Evolutionary conservation across 2,888 invertebrate genomes (phyloP).

Genomic region (Conus canariensis): DNA sequence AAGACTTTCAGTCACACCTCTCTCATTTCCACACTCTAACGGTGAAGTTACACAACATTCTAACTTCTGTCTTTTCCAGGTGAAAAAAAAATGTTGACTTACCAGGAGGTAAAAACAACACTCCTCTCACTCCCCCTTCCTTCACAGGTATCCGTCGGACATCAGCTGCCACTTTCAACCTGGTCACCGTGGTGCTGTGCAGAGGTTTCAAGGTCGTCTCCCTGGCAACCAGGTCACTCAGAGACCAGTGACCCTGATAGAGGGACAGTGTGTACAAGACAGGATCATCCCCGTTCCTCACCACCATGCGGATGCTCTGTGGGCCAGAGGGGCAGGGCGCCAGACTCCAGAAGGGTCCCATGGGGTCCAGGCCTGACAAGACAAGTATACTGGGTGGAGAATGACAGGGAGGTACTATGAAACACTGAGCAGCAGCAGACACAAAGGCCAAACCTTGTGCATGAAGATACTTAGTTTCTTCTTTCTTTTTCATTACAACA

Average conservation of each 20-base stretch:
- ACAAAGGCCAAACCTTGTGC: too few relatives aligned
- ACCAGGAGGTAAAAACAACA: slow-evolving; percentile 40
- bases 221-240: slow-evolving; percentile 41
- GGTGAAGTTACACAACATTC: too few relatives aligned
- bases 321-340: slow-evolving; percentile 50
- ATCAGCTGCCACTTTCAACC: slow-evolving; percentile 15
- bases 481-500: too few relatives aligned
- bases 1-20: too few relatives aligned
- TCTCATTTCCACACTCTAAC: too few relatives aligned
- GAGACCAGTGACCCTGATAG: slow-evolving; percentile 51
- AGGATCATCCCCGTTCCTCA: slow-evolving; percentile 63
- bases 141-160: slow-evolving; percentile 35
- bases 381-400: not conserved
- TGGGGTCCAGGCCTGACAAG: slow-evolving; percentile 64
- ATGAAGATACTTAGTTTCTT: too few relatives aligned
- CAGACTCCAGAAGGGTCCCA: slow-evolving; percentile 71
- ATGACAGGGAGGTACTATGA: too few relatives aligned
- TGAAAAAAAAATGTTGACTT: not conserved
- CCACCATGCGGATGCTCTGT: slow-evolving; percentile 56
- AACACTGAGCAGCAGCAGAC: too few relatives aligned
- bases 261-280: slow-evolving; percentile 56
- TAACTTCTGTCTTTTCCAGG: too few relatives aligned
- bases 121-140: slow-evolving; percentile 38
- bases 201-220: slow-evolving; percentile 8
- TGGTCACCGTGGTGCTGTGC: not conserved